Conservation (phyloP, 1,140 invertebrate genomes). For the Drosophila micromelanica region DNA sequence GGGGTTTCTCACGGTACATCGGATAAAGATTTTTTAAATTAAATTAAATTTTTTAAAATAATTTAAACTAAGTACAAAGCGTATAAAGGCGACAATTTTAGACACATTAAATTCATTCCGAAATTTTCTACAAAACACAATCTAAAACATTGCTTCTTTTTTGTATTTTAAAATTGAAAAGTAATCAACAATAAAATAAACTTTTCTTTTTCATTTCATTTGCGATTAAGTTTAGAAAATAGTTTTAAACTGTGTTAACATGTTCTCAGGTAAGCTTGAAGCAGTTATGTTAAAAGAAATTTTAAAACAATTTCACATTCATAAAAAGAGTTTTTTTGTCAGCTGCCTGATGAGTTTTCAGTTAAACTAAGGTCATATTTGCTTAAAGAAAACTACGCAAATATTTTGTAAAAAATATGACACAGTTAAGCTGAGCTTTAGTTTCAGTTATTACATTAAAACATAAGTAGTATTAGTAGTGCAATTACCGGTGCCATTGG, state of each 20-base stretch:
- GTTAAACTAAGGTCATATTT: not conserved
- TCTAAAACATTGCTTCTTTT: not conserved
- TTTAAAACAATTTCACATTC: not conserved
- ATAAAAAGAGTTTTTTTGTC: not conserved
- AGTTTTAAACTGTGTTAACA: slow-evolving; percentile 8
- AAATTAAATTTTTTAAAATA: not conserved
- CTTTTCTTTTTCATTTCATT: not conserved
- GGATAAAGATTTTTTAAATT: not conserved
- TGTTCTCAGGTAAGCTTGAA: not conserved
- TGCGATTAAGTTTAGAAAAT: not conserved
- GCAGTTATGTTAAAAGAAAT: not conserved
- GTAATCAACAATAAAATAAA: not conserved
- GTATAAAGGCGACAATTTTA: not conserved
- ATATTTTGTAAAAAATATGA: too few relatives aligned
- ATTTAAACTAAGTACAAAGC: not conserved
- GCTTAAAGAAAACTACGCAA: too few relatives aligned
- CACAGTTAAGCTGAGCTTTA: not conserved
- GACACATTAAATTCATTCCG: not conserved
- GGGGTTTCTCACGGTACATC: not conserved
- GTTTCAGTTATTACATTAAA: slow-evolving; percentile 1
- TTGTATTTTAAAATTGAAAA: not conserved
- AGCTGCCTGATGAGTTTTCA: slow-evolving; percentile 2
- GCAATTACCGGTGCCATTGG: slow-evolving; percentile 2
- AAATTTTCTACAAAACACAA: not conserved
- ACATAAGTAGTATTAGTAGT: slow-evolving; percentile 9